Evolutionary conservation across 2,113 vertebrate genomes (phyloP).

Genomic region (Opisthocomus hoazin): DNA sequence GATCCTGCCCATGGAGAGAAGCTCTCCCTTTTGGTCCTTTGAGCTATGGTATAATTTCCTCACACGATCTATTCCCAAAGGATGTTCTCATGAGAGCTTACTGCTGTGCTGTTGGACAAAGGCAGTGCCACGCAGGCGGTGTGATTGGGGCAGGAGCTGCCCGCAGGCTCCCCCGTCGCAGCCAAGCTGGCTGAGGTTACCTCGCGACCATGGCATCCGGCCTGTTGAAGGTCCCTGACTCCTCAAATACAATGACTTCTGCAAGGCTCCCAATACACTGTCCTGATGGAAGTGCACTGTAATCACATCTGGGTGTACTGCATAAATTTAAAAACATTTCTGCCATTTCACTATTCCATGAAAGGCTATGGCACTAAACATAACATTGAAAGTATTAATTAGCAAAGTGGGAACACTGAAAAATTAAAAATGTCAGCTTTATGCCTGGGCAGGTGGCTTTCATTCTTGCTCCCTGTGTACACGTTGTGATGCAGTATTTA

Average conservation of each 20-base stretch:
- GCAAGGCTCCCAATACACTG: background rate
- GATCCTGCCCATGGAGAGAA: background rate
- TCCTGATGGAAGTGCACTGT: background rate
- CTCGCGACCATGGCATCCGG: rapidly evolving
- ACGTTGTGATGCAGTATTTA: background rate
- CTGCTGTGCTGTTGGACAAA: background rate
- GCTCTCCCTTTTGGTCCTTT: background rate
- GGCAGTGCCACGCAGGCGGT: background rate
- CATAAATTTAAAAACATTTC: background rate
- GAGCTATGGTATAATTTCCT: background rate
- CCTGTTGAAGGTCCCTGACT: background rate
- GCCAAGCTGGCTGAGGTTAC: background rate
- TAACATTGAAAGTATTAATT: background rate
- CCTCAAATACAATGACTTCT: background rate
- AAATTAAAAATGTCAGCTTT: background rate
- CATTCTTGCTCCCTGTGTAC: background rate
- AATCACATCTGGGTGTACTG: too few species aligned
- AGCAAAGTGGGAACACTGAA: background rate
- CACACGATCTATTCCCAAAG: background rate
- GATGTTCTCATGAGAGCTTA: background rate
- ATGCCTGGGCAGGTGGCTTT: background rate
- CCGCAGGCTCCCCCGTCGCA: background rate
- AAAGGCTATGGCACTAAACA: background rate
- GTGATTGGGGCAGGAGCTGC: background rate
- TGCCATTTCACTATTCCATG: background rate